Base-by-base conservation (phyloP, 2,797 vertebrate genomes). In the Lates japonicus region DNA sequence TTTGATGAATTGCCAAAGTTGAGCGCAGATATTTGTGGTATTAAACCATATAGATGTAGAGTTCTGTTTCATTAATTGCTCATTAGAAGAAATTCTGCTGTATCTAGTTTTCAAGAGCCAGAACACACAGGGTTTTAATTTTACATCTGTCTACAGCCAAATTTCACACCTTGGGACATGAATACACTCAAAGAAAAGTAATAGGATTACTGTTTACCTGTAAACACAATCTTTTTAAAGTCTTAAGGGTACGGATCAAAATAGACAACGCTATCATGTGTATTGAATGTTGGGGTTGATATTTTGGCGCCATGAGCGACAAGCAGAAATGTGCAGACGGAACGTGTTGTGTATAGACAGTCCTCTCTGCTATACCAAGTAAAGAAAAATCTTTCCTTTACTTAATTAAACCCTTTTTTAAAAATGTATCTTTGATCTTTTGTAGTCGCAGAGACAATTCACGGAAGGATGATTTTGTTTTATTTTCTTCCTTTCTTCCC, bases 361-460 rank as follows among this genome's bases (percentile, higher is more conserved):
- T 29, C 41, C n/a, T 16, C 10, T 31, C 35, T 49, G 35, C 61
- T 35, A 1, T 20, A 5, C 29, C n/a, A 2, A 49, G 1, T 29
- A 19, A 55, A 20, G 33, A 51, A 70, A 64, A 29, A 16, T 61
- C 22, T 48, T 74, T 54, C 62, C 19, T 68, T 51, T 62, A 52
- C 51, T 76, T 82, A 76, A 79, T 82, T 70, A 72, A 90, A 80
- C 65, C 69, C 61, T 42, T 62, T 29, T 68, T 61, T 33, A 69
- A 67, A 9, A 72, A 33, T 66, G 9, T 42, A 70, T 81, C 70
- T 85, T 66, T 77, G 62, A 59, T 85, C 81, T 80, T 42, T 55
- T 80, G 71, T 80, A 22, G 77, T 74, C 54, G 8, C 46, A 12
- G 57, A 74, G 63, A 87, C 81, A 78, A 76, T 90, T 82, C 82